phyloP scores from a whole-genome alignment of 2,113 vertebrate species.

The Nesospiza acunhae region DNA sequence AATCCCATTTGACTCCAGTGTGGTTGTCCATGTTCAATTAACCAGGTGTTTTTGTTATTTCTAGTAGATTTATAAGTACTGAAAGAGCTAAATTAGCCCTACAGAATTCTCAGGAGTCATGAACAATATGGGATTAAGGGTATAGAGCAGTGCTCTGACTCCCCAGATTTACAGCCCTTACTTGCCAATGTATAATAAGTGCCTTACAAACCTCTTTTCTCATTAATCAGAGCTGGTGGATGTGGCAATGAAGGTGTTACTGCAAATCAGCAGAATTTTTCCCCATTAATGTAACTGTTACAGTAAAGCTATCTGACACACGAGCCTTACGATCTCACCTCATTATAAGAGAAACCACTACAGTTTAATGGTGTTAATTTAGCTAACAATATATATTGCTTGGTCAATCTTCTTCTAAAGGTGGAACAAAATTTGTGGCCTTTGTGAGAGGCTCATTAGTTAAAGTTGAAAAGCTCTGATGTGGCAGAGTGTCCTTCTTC shows the following conservation, averaged over 20 bases:
- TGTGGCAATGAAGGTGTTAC: constrained; percentile 34
- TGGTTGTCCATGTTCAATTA: not conserved
- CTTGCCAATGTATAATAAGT: not conserved
- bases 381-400: not conserved
- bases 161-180: not conserved
- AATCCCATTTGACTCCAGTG: not conserved
- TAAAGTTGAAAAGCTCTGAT: not conserved
- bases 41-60: not conserved
- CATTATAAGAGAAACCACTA: not conserved
- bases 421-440: not conserved
- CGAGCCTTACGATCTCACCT: not conserved
- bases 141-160: not conserved
- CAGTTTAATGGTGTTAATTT: not conserved
- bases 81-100: not conserved
- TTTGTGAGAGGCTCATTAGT: not conserved
- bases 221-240: not conserved
- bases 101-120: not conserved
- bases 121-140: not conserved
- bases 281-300: not conserved
- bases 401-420: not conserved
- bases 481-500: not conserved
- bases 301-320: not conserved
- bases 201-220: constrained; percentile 2
- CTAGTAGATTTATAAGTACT: not conserved
- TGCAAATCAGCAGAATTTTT: constrained; percentile 23